Percentiles rank a stretch among this genome's conserved stretches.
phyloP scores from a whole-genome alignment of 1,140 invertebrate genomes.

The Drosophila punjabiensis region DNA sequence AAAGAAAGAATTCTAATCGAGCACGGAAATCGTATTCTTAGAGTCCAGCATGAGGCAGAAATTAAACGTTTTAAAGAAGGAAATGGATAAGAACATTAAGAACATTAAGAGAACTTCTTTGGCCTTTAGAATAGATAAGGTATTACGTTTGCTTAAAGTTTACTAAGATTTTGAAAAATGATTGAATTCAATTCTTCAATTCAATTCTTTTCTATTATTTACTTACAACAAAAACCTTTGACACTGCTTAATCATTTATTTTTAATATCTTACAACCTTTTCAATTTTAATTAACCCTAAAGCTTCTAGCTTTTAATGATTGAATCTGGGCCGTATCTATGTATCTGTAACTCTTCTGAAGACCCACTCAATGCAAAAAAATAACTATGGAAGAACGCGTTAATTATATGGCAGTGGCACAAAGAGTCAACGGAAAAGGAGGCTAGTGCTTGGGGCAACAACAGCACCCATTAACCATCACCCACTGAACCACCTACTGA shows the following conservation, averaged over 20 bases:
- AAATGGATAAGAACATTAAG: not conserved
- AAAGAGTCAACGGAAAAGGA: conserved; percentile 57
- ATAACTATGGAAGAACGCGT: conserved; percentile 68
- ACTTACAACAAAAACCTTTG: not conserved
- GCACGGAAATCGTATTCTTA: not conserved
- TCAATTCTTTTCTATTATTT: not conserved
- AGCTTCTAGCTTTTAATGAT: not conserved
- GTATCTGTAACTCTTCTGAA: not conserved
- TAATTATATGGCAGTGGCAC: conserved; percentile 76
- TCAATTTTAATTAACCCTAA: not conserved
- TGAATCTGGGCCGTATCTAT: not conserved
- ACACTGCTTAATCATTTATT: too few species aligned
- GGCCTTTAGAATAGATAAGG: not conserved
- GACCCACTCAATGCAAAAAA: conserved; percentile 56
- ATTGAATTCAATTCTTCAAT: too few species aligned
- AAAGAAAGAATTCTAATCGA: conserved; percentile 47
- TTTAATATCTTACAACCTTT: not conserved
- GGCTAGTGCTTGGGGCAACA: conserved; percentile 62
- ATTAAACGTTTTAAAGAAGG: not conserved
- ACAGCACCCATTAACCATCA: conserved; percentile 27
- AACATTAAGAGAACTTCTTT: not conserved
- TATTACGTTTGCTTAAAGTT: not conserved
- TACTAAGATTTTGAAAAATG: not conserved
- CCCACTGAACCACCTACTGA: conserved; percentile 12
- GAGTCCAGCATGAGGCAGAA: not conserved